Base-by-base conservation (phyloP, 2,797 vertebrate genomes). In the Liparis tanakae region DNA sequence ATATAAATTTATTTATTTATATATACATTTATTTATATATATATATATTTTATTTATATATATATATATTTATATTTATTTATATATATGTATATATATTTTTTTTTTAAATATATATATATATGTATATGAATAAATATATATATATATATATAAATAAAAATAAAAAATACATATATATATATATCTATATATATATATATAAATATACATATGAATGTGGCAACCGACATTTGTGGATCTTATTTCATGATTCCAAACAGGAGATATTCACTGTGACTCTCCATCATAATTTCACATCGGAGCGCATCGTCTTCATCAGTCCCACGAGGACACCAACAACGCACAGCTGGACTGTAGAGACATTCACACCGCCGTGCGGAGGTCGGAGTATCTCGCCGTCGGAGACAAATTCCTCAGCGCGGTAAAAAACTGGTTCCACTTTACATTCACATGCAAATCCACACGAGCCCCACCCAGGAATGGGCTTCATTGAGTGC, bases 401-500 rank as follows among this genome's bases (percentile, higher is more conserved):
- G 55, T 30, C 25, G 53, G 25, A 74, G 68, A 73, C 55, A 36
- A 67, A 80, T 78, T 62, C 60, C 59, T 50, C 53, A 41, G 69
- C 66, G 43, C 0, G 1, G 63, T 10, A 12, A 41, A 13, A 69
- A 15, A 76, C 61, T 39, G 25, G 57, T 72, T 22, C 68, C 64
- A 60, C n/a, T 85, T 86, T 69, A 64, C 74, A 85, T 79, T 85
- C 80, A 64, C 71, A 85, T 80, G 83, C 83, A 83, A 87, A 89
- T 83, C 70, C 9, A 0, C 60, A 71, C 70, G 65, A 81, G 81
- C 79, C 60, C 0, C 37, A 54, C 64, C 25, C 57, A 79, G 72
- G 61, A 86, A 86, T 34, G 36, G 59, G 56, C 70, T 79, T 81
- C 62, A 83, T 62, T 74, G 74, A 82, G 68, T 34, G 62, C 74